Evolutionary conservation across 2,113 vertebrate species (phyloP).

Genomic region (Daboia siamensis): DNA sequence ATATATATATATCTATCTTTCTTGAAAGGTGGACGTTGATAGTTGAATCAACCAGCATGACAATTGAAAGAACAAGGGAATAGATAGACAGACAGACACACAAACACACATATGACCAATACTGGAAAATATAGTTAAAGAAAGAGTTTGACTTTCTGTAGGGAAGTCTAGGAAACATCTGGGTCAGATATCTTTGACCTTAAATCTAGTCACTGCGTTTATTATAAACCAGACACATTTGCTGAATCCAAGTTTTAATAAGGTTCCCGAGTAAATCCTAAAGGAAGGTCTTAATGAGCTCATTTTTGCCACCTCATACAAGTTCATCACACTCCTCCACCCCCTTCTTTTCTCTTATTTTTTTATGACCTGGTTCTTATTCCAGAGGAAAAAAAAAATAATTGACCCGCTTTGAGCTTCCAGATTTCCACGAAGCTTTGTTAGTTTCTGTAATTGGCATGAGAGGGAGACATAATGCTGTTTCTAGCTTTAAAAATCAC

Average conservation of each 20-base stretch:
- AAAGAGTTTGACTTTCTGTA: constrained; percentile 36
- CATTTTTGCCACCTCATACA: constrained; percentile 23
- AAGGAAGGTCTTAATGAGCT: constrained; percentile 57
- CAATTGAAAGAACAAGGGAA: background rate
- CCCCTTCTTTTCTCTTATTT: constrained; percentile 28
- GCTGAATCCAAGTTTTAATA: constrained; percentile 58
- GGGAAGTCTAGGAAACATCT: constrained; percentile 33
- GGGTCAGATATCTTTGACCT: constrained; percentile 39
- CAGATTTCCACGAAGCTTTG: background rate
- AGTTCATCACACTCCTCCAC: background rate
- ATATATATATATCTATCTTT: background rate
- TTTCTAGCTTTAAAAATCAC: background rate
- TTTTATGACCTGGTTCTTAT: background rate
- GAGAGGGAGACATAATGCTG: background rate
- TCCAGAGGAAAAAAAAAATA: background rate
- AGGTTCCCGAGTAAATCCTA: constrained; percentile 44
- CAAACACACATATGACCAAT: background rate
- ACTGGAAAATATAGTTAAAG: constrained; percentile 42
- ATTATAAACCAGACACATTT: constrained; percentile 40
- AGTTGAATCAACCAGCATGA: background rate
- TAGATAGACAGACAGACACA: constrained; percentile 11
- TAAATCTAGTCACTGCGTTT: constrained; percentile 41
- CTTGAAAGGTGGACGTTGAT: background rate
- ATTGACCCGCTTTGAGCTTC: background rate
- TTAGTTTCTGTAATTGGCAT: background rate